Evolutionary conservation across 2,113 vertebrate genomes (phyloP), one percentile per base, ranked within the genome.

Genomic region (Myanophis thanlyinensis): DNA sequence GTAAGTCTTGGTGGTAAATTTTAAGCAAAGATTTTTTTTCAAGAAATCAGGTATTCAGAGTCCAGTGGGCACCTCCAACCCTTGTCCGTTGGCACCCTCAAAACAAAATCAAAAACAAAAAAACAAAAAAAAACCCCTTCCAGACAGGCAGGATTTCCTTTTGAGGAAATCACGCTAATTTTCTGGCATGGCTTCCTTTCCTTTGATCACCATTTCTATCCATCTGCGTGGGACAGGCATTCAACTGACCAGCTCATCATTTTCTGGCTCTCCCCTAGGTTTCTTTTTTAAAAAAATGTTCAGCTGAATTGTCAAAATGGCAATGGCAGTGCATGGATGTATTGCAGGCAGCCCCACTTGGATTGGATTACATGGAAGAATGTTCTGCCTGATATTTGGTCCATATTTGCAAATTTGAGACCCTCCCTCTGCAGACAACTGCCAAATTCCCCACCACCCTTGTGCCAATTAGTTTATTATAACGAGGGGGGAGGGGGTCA

Each of bases 401-500:
- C 73, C 3, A 0, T 18, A 73, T 89, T 91, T 86, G 47, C 20
- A 93, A 94, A n/a, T n/a, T n/a, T n/a, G 95, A 95, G 93, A 95
- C 91, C 44, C 56, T 49, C 93, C 59, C 13, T 25, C 93, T 95
- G 93, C 89, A 93, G 95, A 94, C 6, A 93, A 95, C 94, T 95
- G 93, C 89, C 95, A 96, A 93, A 93, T 95, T 59, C 51, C 94
- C 91, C 87, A 88, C 73, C 88, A 90, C 51, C 48, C 40, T 46
- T 95, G 40, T 91, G 88, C 93, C 95, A 94, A 96, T 94, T 94
- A 53, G 92, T 94, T 94, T 94, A 92, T 91, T 94, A 93, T 93
- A 96, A 90, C 7, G 5, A 20, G 86, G 86, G 51, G 56, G 49
- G 94, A 67, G 40, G 22, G 96, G 97, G 96, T 97, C 96, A 97